Percentiles rank a stretch among this genome's conserved stretches.
Conservation (phyloP, 2,797 vertebrate species). For the Monodelphis domestica region DNA sequence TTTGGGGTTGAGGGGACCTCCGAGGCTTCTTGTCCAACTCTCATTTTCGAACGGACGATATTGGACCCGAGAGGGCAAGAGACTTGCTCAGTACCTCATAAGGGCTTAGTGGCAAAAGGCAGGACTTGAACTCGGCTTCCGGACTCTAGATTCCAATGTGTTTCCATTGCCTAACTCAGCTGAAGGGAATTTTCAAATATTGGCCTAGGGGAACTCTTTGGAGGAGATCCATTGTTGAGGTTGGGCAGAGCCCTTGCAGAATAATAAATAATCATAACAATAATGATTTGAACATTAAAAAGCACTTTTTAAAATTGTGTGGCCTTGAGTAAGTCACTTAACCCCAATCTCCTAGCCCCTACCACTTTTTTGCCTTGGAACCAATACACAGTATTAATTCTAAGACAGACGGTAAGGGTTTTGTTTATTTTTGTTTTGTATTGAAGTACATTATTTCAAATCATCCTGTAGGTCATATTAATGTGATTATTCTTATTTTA, state of each 20-base stretch:
- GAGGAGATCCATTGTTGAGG: neutral
- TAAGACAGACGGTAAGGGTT: too few relatives aligned
- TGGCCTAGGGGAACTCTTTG: too few relatives aligned
- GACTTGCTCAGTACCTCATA: neutral
- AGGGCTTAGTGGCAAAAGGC: neutral
- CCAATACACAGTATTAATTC: too few relatives aligned
- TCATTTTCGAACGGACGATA: neutral
- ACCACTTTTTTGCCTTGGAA: too few relatives aligned
- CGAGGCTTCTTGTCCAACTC: neutral
- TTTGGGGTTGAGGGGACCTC: neutral
- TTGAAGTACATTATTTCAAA: neutral
- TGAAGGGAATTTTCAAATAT: slow-evolving; percentile 13
- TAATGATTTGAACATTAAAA: too few relatives aligned
- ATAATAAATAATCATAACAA: neutral
- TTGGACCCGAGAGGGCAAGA: neutral
- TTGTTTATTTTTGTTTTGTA: too few relatives aligned
- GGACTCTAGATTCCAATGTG: slow-evolving; percentile 18
- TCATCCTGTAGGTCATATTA: too few relatives aligned
- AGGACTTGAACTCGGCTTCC: neutral
- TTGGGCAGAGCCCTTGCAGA: neutral
- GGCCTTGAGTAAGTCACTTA: too few relatives aligned
- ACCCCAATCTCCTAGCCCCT: too few relatives aligned
- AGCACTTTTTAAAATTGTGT: too few relatives aligned
- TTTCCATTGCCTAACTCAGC: neutral
- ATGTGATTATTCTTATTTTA: neutral